Evolutionary conservation across 2,888 invertebrate genomes (phyloP).

Genomic region (Cotesia congregata): DNA sequence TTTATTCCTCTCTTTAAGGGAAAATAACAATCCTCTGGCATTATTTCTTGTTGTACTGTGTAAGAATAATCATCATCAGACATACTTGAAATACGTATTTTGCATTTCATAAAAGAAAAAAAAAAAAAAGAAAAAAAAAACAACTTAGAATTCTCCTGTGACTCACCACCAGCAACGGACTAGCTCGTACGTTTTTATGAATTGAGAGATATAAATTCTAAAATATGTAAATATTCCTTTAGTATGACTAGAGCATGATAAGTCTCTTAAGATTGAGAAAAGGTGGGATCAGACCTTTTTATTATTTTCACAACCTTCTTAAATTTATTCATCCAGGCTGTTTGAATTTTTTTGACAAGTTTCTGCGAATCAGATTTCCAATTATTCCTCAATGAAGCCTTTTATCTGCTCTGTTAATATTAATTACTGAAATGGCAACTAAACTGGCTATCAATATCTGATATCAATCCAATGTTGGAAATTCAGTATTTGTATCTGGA

Average conservation of each 20-base stretch:
- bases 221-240: slow-evolving; percentile 3
- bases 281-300: background rate
- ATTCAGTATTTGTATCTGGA: no score
- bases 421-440: background rate
- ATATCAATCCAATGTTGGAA: no score
- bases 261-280: background rate
- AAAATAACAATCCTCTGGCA: no score
- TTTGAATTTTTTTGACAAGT: background rate
- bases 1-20: background rate
- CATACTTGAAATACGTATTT: background rate
- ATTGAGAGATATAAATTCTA: background rate
- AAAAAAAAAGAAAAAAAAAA: background rate
- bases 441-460: background rate
- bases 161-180: background rate
- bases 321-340: background rate
- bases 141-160: background rate
- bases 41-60: no score
- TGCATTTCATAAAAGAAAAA: background rate
- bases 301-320: background rate
- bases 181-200: background rate
- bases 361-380: background rate
- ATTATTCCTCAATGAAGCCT: background rate
- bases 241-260: background rate
- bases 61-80: background rate
- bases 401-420: background rate